Base-by-base conservation (phyloP, 1,140 invertebrate species). In the Hyphantria cunea region DNA sequence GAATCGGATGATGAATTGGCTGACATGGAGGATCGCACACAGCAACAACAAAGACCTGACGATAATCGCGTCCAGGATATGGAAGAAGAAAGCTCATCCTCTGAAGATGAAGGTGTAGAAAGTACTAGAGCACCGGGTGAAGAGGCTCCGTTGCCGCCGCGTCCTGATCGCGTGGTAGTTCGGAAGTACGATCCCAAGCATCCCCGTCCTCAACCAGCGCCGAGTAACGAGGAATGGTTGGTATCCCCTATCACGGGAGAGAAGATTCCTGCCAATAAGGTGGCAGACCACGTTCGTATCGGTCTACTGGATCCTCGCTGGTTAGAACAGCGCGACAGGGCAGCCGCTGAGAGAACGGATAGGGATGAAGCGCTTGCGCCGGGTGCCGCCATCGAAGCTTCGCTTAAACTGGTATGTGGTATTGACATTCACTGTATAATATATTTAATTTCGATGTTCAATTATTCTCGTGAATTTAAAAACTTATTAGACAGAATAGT, bases 161-260 rank as follows among this genome's bases (percentile, higher is more conserved):
- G 96, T 0, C 96, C 97, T 17, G 98, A 98, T 80, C 97, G 98
- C 80, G 98, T 99, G 42, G 93, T 99, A 33, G 97, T 99, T 55
- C 97, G 98, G 78, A 98, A 98, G 85, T 99, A 99, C 82, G 97
- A 99, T 94, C 99, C 99, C 0, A 99, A 99, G 91, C 91, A 90
- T 68, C 92, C 92, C 17, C 89, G 92, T 4, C 94, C 95, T 72
- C 91, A 93, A 9, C 80, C 92, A 3, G 76, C 93, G 7, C 92
- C 93, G 6, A 90, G 89, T 11, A 91, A 92, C 41, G 98, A 99
- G 80, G 97, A 98, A 74, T 99, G 95, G 91, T 93, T 99, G 12
- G 98, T 99, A 60, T 99, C 99, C 1, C 99, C 99, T 0, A 98
- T 99, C 73, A 99, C 98, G 14, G 98, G 98, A 37, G 99, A 99